Evolutionary conservation across 2,113 vertebrate species (phyloP), one percentile per base, ranked within the genome.

Genomic region (Australoheros scitulus): DNA sequence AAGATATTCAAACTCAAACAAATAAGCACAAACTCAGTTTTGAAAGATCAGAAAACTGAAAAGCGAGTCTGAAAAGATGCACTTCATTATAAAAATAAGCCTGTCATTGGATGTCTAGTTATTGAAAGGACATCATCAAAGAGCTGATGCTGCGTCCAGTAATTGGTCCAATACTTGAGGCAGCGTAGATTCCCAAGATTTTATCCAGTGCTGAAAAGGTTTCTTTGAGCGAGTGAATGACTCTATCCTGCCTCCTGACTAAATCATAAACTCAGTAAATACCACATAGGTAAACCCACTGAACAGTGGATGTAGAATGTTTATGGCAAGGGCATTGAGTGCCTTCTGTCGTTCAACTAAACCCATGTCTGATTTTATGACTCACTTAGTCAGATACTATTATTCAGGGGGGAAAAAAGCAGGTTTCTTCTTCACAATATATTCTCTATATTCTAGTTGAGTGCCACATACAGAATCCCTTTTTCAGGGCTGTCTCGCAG

Each of bases 1-100:
- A 11, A 52, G 43, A 52, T 29, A 52, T 70, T 52, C 65, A 72
- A 32, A 52, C 10, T 29, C 65, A 52, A 41, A 72, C 65, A 72
- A 72, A 52, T n/a, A 72, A 52, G 43, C 24, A 20, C 10, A 52
- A 32, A 24, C 65, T 72, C 65, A 32, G 43, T 32, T 52, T 20
- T 72, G 43, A 52, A 72, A 50, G 29, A 32, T 52, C 43, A 72
- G 65, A 72, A 32, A 72, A 52, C 3, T 10, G 2, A 52, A 72
- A 52, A 29, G 41, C 50, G 52, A 72, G 24, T 70, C 65, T 20
- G 65, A 55, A 72, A 52, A 72, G 17, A 72, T 1, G 4, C 68
- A 72, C 47, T 72, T 72, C 47, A 32, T 72, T 72, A 55, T 32
- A 72, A 72, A 32, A 72, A 72, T 72, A 52, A n/a, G 17, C 26